Evolutionary conservation across 2,113 vertebrate genomes (phyloP).

Genomic region (Anthoscopus minutus): DNA sequence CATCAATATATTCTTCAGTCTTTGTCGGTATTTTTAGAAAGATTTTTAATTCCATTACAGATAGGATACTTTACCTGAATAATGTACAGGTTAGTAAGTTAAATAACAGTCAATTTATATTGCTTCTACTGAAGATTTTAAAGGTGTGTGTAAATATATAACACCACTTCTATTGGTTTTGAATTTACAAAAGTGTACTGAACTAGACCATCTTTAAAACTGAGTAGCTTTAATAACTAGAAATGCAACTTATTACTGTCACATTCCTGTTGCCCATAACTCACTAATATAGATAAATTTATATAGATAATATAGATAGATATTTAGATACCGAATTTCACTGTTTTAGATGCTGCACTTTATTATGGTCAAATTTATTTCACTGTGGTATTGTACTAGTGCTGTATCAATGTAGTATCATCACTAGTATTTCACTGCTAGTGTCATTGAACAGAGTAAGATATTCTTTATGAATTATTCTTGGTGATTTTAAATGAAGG

Average conservation of each 20-base stretch:
- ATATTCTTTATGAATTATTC: neutral
- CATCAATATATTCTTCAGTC: constrained; percentile 70
- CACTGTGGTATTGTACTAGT: neutral
- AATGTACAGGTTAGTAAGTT: constrained; percentile 59
- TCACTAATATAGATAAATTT: neutral
- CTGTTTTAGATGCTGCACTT: neutral
- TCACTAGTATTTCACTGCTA: neutral
- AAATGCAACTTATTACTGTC: neutral
- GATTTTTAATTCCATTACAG: constrained; percentile 69
- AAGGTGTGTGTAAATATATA: neutral
- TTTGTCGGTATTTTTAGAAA: constrained; percentile 68
- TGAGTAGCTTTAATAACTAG: neutral
- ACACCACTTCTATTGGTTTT: neutral
- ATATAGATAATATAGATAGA: too few relatives aligned
- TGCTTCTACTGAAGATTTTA: constrained; percentile 26
- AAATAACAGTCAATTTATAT: constrained; percentile 64
- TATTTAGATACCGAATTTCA: neutral
- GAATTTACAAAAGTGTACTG: neutral
- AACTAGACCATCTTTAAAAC: neutral
- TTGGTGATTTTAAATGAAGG: neutral
- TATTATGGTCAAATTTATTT: neutral
- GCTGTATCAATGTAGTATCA: too few relatives aligned
- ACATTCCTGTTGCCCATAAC: neutral
- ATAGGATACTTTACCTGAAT: constrained; percentile 58
- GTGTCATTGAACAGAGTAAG: neutral